These are phyloP conservation scores for Episyrphus balteatus DNA, from an alignment of 1,140 invertebrate species.

Conservation along the genomic window DNA sequence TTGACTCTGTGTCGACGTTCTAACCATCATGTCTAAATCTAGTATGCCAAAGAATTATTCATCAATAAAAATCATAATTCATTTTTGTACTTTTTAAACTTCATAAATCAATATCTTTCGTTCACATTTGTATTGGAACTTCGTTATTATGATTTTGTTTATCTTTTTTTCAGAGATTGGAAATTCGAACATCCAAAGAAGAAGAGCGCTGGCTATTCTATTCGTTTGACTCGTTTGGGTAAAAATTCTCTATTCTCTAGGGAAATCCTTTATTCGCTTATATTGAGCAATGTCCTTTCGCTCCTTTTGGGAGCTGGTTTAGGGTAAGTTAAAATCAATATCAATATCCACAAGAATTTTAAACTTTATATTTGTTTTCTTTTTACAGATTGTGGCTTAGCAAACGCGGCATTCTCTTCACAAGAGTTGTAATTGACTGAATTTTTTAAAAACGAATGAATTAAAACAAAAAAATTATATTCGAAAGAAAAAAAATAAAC, in stretches of 20 bases:
- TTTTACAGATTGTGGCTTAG: constrained; percentile 52
- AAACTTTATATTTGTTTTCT: constrained; percentile 8
- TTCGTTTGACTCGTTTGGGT: constrained; percentile 69
- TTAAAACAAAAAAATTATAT: background rate
- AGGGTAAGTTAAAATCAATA: constrained; percentile 57
- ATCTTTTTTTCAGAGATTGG: constrained; percentile 58
- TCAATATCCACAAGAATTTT: constrained; percentile 1
- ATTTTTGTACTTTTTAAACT: no score
- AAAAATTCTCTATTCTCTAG: constrained; percentile 74
- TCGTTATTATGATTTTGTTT: no score
- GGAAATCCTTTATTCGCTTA: constrained; percentile 79
- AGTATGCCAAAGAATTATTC: no score
- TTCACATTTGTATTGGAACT: no score
- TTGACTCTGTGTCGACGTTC: no score
- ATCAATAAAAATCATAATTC: no score
- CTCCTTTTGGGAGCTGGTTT: constrained; percentile 80
- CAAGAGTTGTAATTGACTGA: constrained; percentile 50
- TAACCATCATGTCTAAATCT: no score
- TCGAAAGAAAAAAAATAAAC: constrained; percentile 5
- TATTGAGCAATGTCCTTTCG: constrained; percentile 81
- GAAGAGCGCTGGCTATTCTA: constrained; percentile 46
- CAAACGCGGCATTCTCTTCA: constrained; percentile 51
- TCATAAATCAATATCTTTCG: no score
- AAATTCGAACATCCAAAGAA: constrained; percentile 61
- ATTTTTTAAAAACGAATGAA: constrained; percentile 4